Conservation (phyloP, 2,888 invertebrate species). For the Caenorhabditis plicata region DNA sequence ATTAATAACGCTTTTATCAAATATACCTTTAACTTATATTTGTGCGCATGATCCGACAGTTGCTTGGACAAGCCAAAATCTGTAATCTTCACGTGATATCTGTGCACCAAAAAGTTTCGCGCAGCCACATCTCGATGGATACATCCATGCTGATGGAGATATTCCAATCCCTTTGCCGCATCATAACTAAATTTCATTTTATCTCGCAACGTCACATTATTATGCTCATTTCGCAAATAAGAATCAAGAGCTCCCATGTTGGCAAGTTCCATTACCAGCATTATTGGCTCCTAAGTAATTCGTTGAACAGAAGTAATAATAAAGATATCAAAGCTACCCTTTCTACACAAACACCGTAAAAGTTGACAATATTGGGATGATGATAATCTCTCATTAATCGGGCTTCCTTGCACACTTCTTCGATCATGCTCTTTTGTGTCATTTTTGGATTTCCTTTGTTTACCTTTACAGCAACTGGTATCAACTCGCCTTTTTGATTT, state of each 20-base stretch:
- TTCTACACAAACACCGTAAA: constrained; percentile 48
- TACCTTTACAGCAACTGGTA: constrained; percentile 43
- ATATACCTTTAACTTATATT: constrained; percentile 41
- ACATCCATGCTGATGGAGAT: constrained; percentile 45
- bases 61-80: constrained; percentile 53
- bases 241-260: constrained; percentile 42
- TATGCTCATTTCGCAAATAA: constrained; percentile 31
- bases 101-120: constrained; percentile 45
- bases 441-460: constrained; percentile 48
- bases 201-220: constrained; percentile 20
- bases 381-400: constrained; percentile 50
- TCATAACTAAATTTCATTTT: constrained; percentile 37
- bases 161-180: constrained; percentile 46
- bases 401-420: constrained; percentile 50
- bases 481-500: constrained; percentile 17
- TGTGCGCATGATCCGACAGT: constrained; percentile 37
- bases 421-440: constrained; percentile 42
- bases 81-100: constrained; percentile 40
- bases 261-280: constrained; percentile 51
- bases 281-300: constrained; percentile 39
- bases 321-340: constrained; percentile 8
- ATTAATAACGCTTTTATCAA: background rate
- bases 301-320: background rate
- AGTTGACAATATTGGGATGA: constrained; percentile 47
- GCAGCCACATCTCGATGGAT: constrained; percentile 53